Percentiles rank a stretch among this genome's conserved stretches.
These are phyloP conservation scores for Tilapia sparmanii DNA, from an alignment of 2,113 vertebrate genomes.

Conservation along the genomic window DNA sequence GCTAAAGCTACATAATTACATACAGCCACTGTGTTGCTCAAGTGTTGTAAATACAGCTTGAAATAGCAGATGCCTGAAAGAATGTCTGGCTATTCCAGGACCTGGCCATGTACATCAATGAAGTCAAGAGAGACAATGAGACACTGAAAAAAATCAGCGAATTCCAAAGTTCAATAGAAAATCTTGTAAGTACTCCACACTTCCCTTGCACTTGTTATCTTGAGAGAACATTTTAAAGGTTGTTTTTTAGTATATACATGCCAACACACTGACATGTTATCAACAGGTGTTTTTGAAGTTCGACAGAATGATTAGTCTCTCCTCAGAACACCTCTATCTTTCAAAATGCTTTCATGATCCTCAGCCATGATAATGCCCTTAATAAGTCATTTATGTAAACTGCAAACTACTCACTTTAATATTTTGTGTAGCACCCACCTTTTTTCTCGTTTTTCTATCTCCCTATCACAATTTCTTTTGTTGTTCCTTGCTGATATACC, in stretches of 20 bases:
- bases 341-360: background rate
- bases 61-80: constrained; percentile 20
- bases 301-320: background rate
- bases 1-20: background rate
- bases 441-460: accelerated
- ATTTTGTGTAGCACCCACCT: background rate
- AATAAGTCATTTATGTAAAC: background rate
- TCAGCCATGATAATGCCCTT: background rate
- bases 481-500: background rate
- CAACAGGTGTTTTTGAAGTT: background rate
- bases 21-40: background rate
- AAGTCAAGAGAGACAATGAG: constrained; percentile 97
- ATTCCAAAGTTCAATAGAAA: constrained; percentile 96
- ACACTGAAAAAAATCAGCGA: constrained; percentile 97
- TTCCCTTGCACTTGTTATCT: background rate
- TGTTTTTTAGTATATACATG: background rate
- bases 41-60: background rate
- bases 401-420: background rate
- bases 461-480: background rate
- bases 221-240: background rate
- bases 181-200: constrained; percentile 78
- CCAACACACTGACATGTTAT: background rate
- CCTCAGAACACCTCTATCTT: background rate
- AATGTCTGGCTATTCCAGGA: constrained; percentile 72
- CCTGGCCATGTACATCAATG: constrained; percentile 98